phyloP scores from a whole-genome alignment of 64 coral and sea anemone genomes.

The Montipora foliosa region DNA sequence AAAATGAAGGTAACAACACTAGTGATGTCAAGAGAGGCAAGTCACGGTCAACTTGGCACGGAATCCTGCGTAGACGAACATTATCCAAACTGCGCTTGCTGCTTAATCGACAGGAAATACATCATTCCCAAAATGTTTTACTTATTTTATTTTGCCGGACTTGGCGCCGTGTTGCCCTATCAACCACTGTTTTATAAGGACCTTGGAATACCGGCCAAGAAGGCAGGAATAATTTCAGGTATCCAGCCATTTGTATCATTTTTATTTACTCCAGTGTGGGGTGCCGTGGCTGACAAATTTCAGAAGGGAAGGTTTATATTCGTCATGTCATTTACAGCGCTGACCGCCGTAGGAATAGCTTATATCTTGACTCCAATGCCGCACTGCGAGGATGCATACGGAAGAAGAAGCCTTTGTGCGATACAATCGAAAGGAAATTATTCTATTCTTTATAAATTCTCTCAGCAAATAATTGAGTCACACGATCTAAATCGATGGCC shows the following conservation, averaged over 20 bases:
- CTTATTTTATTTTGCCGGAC: constrained; percentile 76
- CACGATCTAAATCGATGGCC: constrained; percentile 3
- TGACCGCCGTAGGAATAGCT: constrained; percentile 28
- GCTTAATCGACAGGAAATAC: constrained; percentile 9
- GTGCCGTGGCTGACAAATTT: constrained; percentile 60
- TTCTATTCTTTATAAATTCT: constrained; percentile 9
- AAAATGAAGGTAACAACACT: not conserved
- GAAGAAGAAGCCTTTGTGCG: not conserved
- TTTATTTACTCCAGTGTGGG: constrained; percentile 68
- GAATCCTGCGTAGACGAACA: not conserved
- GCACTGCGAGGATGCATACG: not conserved
- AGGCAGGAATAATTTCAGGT: constrained; percentile 73
- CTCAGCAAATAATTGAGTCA: not conserved
- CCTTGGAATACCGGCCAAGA: constrained; percentile 48
- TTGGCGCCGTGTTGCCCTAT: constrained; percentile 71
- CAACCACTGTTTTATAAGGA: constrained; percentile 73
- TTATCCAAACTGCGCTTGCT: not conserved
- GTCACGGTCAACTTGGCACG: not conserved
- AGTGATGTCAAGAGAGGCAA: not conserved
- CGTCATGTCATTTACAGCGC: constrained; percentile 52
- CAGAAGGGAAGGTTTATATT: constrained; percentile 58
- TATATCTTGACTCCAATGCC: constrained; percentile 55
- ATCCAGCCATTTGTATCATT: constrained; percentile 74
- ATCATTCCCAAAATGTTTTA: constrained; percentile 53
- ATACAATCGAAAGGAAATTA: not conserved